Base-by-base conservation (phyloP, 1,140 invertebrate genomes). In the Drosophila carrolli region DNA sequence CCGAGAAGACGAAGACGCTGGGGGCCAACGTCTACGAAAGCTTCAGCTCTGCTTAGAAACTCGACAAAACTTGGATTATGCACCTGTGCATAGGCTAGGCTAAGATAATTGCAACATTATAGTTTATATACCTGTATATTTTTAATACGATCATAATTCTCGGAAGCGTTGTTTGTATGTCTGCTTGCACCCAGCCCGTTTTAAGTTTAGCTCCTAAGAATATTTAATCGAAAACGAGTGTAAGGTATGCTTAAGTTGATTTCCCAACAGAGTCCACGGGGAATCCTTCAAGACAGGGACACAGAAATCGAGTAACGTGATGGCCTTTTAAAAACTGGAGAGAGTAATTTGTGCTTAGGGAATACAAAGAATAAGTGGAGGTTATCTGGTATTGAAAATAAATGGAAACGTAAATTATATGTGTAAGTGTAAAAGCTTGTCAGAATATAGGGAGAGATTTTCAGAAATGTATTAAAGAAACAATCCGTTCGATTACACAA, bases 21-120 rank as follows among this genome's bases (percentile, higher is more conserved):
- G 96, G 97, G 54, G 97, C 96, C 57, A 98, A 98, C 93, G 95
- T 98, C 75, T 98, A 98, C 93, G 97, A 98, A 94, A 96, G 96
- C 66, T 98, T 98, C 82, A 93, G 94, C 91, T 89, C 84, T 10
- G 77, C 76, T 23, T 89, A 89, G 35, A 1, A 46, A 37, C 16
- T 35, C 5, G 16, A 40, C 35, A 57, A 44, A 16, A 27, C 47
- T 70, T 37, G 53, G 47, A 50, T 46, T 78, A 75, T 75, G 71
- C 71, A 65, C 41, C 38, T 14, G 19, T 57, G 44, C 35, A 65
- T 55, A 75, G 71, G 40, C 46, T 75, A 75, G 71, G 37, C 44
- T 75, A 75, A 75, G 44, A 29, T 29, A 37, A 43, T 50, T 72
- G 65, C 11, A 72, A 38, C 59, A 38, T 44, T 65, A 35, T 55